Percentiles rank a stretch among this genome's conserved stretches.
phyloP scores from a whole-genome alignment of 2,113 vertebrate species.

The Aspidoscelis tigris region DNA sequence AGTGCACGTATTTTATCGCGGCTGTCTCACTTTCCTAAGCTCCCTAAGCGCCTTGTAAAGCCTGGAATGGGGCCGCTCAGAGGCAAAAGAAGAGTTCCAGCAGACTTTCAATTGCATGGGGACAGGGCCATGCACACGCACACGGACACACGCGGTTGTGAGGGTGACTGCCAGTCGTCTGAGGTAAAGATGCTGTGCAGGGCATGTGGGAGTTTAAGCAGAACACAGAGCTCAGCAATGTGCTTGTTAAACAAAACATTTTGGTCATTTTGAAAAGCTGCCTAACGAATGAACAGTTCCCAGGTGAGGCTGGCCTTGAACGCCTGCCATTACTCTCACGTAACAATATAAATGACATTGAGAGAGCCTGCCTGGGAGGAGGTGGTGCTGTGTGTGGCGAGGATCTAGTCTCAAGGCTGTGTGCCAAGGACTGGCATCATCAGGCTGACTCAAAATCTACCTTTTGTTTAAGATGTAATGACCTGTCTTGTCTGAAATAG shows the following conservation, averaged over 20 bases:
- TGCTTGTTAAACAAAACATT: background rate
- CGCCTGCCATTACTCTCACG: background rate
- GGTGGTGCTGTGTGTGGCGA: background rate
- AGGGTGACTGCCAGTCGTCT: background rate
- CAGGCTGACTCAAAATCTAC: background rate
- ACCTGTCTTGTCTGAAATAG: background rate
- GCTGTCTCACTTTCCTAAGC: no score
- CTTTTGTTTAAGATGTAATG: background rate
- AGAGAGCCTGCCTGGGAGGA: background rate
- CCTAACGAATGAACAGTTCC: background rate
- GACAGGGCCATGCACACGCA: no score
- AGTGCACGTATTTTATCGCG: no score
- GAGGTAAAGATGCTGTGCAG: background rate
- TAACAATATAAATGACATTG: background rate
- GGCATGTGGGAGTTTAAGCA: background rate
- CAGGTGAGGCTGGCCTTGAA: background rate
- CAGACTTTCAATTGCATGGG: no score
- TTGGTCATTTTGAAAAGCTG: background rate
- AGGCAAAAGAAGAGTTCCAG: no score
- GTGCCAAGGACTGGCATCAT: constrained; percentile 1
- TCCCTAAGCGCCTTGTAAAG: no score
- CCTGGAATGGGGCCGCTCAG: no score
- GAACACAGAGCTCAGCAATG: background rate
- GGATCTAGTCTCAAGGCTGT: background rate
- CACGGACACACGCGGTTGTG: no score